Evolutionary conservation across 2,113 vertebrate genomes (phyloP).

Genomic region (Laticauda colubrina): DNA sequence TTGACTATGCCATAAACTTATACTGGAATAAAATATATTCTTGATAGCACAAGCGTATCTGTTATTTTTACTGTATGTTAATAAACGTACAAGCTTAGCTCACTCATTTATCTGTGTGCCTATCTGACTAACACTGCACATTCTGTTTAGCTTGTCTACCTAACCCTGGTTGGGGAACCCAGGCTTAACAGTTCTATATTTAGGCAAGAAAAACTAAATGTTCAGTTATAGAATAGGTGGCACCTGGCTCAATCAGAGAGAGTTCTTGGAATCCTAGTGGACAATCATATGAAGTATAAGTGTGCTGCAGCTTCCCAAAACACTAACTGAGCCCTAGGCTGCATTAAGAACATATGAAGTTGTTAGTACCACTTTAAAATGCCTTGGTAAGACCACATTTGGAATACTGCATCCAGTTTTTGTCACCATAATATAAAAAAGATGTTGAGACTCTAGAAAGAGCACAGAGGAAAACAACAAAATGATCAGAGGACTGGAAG

Average conservation of each 20-base stretch:
- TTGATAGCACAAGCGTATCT: no score
- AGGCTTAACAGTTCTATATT: no score
- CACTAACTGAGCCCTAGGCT: neutral
- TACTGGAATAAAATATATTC: no score
- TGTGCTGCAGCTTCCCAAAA: neutral
- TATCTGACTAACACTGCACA: no score
- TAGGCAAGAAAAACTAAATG: neutral
- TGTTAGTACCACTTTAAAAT: neutral
- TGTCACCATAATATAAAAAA: neutral
- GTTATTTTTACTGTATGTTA: no score
- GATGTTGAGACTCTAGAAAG: neutral
- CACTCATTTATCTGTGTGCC: no score
- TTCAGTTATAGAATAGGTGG: neutral
- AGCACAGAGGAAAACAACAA: neutral
- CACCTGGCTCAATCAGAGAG: neutral
- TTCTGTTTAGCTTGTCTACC: no score
- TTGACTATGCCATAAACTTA: no score
- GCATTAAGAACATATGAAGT: neutral
- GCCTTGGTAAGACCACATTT: neutral
- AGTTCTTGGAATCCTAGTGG: neutral
- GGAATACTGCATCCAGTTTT: neutral
- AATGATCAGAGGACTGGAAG: neutral
- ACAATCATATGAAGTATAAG: neutral
- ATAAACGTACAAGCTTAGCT: no score
- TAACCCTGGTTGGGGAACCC: no score